These are phyloP conservation scores for Amblyopsis rosae DNA, from an alignment of 2,113 vertebrate species.

Conservation along the genomic window DNA sequence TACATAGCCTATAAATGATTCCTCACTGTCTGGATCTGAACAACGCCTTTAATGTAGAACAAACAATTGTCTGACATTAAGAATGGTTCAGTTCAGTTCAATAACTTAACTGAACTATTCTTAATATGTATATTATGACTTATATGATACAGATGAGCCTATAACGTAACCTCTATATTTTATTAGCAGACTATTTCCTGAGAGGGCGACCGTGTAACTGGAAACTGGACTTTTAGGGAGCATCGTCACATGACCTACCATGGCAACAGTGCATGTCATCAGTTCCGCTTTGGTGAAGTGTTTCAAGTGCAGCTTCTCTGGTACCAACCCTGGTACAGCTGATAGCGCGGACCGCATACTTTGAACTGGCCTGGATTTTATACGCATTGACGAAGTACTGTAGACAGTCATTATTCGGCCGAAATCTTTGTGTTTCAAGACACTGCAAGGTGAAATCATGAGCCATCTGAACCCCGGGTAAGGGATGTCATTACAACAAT, in stretches of 20 bases:
- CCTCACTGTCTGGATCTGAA: too few species aligned
- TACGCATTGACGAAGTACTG: background rate
- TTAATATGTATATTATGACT: too few species aligned
- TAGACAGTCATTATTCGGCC: background rate
- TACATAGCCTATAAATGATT: too few species aligned
- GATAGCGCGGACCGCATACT: slow-evolving; percentile 1
- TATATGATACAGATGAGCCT: too few species aligned
- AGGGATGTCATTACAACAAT: slow-evolving; percentile 33
- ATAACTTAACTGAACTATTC: too few species aligned
- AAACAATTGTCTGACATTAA: too few species aligned
- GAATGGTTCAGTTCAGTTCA: too few species aligned
- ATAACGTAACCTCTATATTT: too few species aligned
- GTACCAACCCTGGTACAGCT: slow-evolving; percentile 1
- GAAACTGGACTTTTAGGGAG: slow-evolving; percentile 57
- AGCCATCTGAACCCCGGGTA: slow-evolving; percentile 82
- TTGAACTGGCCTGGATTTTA: background rate
- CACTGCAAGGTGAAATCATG: slow-evolving; percentile 73
- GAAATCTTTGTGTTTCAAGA: slow-evolving; percentile 7
- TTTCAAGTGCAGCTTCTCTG: slow-evolving; percentile 41
- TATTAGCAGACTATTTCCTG: background rate
- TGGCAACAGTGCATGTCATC: slow-evolving; percentile 80
- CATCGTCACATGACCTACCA: slow-evolving; percentile 76
- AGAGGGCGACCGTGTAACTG: slow-evolving; percentile 31
- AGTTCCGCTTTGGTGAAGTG: slow-evolving; percentile 38
- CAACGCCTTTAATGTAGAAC: too few species aligned